Evolutionary conservation across 2,113 vertebrate species (phyloP), one percentile per base, ranked within the genome.

Genomic region (Ginglymostoma cirratum): DNA sequence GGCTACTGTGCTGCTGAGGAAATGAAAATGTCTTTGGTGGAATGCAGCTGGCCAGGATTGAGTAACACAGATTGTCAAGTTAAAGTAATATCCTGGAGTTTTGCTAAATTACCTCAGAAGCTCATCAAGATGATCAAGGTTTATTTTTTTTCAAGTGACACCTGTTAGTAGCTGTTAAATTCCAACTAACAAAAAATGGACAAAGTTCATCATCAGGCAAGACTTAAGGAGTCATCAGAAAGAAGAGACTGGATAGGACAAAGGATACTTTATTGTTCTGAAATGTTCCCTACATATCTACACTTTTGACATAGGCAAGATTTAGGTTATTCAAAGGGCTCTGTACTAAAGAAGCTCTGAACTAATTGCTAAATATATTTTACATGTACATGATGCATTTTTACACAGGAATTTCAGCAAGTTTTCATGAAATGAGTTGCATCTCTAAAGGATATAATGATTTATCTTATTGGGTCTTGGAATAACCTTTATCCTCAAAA

Each of bases 31-130:
- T 76, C n/a, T 72, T 95, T 69, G 72, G 94, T 76, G 69, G 67
- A 95, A 95, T 52, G 12, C 21, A 72, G 10, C 65, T 95, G 94
- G 94, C 27, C 69, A 30, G 94, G 69, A 42, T 95, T 72, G 69
- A 93, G 66, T 93, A 93, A 93, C 55, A 19, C 21, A 66, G 34
- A n/a, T 93, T 93, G 89, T 92, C 89, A 92, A 76, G 94, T 72
- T 95, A 72, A 95, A 95, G 76, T 95, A 69, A 95, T 95, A 52
- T 72, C 94, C 94, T 95, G 42, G 94, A 95, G 94, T 95, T 95
- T 72, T 76, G 23, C 69, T 34, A 76, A 34, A 72, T 72, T 48
- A 76, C 67, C 45, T 95, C 52, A 55, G 92, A 70, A 38, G 23
- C 66, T 94, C 14, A 95, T 2, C 45, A 95, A 95, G 66, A 52